Percentiles rank a stretch among this genome's conserved stretches.
These are phyloP conservation scores for Arrhopalites spinosus DNA, from an alignment of 2,888 invertebrate species.

Conservation along the genomic window DNA sequence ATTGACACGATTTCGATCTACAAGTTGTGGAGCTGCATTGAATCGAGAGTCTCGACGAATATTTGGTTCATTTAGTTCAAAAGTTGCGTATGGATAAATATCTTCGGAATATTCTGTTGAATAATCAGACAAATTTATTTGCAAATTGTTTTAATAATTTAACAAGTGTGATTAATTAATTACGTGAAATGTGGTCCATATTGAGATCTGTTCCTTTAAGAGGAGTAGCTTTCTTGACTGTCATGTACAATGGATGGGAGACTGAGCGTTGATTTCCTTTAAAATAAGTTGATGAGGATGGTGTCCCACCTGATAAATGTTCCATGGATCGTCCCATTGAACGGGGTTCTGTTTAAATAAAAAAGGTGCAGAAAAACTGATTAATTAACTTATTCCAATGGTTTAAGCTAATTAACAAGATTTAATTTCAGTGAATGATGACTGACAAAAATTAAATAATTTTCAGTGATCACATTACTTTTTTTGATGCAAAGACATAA, in stretches of 20 bases:
- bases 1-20: conserved; percentile 41
- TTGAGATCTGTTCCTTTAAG: conserved; percentile 57
- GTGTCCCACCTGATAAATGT: conserved; percentile 49
- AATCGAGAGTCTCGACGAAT: conserved; percentile 45
- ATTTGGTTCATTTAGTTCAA: conserved; percentile 60
- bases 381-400: too few species aligned
- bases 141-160: conserved; percentile 20
- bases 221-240: conserved; percentile 54
- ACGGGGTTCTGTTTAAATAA: conserved; percentile 31
- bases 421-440: background rate
- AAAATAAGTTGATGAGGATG: conserved; percentile 54
- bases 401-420: too few species aligned
- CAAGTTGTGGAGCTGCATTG: conserved; percentile 38
- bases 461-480: conserved; percentile 59
- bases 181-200: conserved; percentile 64
- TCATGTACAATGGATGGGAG: conserved; percentile 53
- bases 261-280: conserved; percentile 49
- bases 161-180: conserved; percentile 1
- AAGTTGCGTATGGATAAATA: conserved; percentile 68
- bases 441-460: too few species aligned
- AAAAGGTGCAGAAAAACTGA: too few species aligned
- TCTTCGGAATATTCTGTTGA: conserved; percentile 67
- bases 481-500: conserved; percentile 65
- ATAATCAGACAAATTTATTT: too few species aligned
- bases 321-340: conserved; percentile 48